phyloP scores from a whole-genome alignment of 2,113 vertebrate genomes.

The Hydrolagus affinis region DNA sequence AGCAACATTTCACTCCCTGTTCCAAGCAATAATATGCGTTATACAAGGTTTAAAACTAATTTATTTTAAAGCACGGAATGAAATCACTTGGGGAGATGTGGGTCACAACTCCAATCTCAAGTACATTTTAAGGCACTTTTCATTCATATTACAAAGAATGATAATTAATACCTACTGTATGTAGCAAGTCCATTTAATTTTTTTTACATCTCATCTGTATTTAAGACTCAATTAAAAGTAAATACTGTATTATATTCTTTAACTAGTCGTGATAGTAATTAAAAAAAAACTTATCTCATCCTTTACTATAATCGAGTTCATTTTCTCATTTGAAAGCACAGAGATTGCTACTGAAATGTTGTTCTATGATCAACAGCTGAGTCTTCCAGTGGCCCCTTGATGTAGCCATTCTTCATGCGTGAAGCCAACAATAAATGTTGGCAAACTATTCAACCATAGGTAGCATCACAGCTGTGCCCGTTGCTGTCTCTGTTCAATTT shows the following conservation, averaged over 20 bases:
- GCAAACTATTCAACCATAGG: too few relatives aligned
- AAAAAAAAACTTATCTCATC: too few relatives aligned
- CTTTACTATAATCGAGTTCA: too few relatives aligned
- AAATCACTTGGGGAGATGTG: background rate
- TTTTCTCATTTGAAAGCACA: too few relatives aligned
- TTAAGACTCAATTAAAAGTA: slow-evolving; percentile 2
- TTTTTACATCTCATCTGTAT: background rate
- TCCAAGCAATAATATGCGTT: background rate
- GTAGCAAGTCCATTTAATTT: background rate
- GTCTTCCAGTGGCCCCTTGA: too few relatives aligned
- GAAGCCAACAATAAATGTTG: too few relatives aligned
- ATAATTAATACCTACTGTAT: too few relatives aligned
- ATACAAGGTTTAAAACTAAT: background rate
- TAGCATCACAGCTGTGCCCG: too few relatives aligned
- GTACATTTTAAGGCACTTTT: background rate
- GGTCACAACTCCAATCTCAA: background rate
- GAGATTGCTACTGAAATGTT: too few relatives aligned
- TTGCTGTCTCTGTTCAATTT: too few relatives aligned
- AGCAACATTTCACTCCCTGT: background rate
- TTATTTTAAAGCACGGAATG: background rate
- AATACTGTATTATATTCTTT: background rate
- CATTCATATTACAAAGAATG: background rate
- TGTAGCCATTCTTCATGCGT: too few relatives aligned
- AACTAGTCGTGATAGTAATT: background rate
- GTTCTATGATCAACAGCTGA: too few relatives aligned